Percentiles rank a stretch among this genome's conserved stretches.
Evolutionary conservation across 2,113 vertebrate species (phyloP).

Genomic region (Psephotus haematonotus): DNA sequence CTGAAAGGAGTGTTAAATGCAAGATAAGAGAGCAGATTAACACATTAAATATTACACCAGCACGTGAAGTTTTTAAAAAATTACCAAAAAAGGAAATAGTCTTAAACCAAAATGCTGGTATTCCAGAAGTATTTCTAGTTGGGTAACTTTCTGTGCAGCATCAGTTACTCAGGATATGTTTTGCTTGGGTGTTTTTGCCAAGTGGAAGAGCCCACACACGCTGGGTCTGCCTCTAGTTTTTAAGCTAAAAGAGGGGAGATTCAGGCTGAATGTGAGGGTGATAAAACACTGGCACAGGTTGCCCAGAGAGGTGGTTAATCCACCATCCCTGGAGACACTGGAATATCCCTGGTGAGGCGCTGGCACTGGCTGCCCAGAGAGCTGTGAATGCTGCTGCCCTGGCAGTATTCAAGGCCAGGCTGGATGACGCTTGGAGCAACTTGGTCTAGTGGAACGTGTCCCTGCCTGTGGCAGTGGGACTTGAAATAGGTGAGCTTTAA

Average conservation of each 20-base stretch:
- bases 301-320: not conserved
- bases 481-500: not conserved
- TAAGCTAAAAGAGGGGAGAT: not conserved
- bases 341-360: not conserved
- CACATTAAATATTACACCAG: not conserved
- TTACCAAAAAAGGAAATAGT: not conserved
- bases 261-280: not conserved
- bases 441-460: not conserved
- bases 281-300: not conserved
- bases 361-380: not conserved
- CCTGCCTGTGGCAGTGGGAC: not conserved
- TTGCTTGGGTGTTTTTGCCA: not conserved
- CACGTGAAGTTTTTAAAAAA: not conserved
- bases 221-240: not conserved
- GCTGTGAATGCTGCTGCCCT: not conserved
- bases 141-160: not conserved
- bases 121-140: not conserved
- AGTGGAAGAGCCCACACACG: rapidly evolving
- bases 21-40: not conserved
- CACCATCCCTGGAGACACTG: not conserved
- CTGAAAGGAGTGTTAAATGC: not conserved
- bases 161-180: not conserved
- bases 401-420: not conserved
- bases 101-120: not conserved
- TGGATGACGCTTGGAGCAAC: not conserved